A percentile compares a stretch with the other conserved stretches of the same genome.
Conservation (phyloP, 2,797 vertebrate species). For the Argya squamiceps region DNA sequence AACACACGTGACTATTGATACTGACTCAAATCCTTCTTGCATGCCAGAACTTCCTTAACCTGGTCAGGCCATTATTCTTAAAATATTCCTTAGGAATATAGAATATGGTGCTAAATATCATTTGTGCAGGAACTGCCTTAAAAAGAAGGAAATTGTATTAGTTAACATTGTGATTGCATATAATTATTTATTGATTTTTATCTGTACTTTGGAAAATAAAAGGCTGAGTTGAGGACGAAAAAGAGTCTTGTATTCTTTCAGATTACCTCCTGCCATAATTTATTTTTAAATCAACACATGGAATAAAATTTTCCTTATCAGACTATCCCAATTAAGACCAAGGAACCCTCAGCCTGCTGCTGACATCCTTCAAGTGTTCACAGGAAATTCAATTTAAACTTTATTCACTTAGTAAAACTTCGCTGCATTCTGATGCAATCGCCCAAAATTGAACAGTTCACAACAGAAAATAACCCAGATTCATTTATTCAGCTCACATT, state of each 20-base stretch:
- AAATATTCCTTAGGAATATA: background rate
- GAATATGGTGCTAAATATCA: background rate
- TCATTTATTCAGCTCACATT: background rate
- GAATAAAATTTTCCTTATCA: background rate
- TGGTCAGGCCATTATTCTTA: background rate
- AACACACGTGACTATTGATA: background rate
- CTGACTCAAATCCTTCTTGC: background rate
- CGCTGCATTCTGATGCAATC: background rate
- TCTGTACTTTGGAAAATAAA: background rate
- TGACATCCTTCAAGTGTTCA: background rate
- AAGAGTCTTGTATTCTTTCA: background rate
- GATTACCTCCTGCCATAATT: background rate
- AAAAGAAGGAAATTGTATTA: background rate
- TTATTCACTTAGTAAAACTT: background rate
- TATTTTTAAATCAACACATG: background rate
- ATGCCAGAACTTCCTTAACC: background rate
- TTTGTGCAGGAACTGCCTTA: background rate
- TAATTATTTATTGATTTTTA: background rate
- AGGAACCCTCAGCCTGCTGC: background rate
- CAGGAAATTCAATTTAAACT: slow-evolving; percentile 1
- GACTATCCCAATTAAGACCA: background rate
- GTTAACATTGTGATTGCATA: background rate
- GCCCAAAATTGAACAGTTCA: background rate
- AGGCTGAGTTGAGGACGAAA: background rate
- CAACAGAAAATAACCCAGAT: background rate